Percentiles rank a stretch among this genome's conserved stretches.
phyloP scores from a whole-genome alignment of 2,888 invertebrate species.

The Allacma fusca region DNA sequence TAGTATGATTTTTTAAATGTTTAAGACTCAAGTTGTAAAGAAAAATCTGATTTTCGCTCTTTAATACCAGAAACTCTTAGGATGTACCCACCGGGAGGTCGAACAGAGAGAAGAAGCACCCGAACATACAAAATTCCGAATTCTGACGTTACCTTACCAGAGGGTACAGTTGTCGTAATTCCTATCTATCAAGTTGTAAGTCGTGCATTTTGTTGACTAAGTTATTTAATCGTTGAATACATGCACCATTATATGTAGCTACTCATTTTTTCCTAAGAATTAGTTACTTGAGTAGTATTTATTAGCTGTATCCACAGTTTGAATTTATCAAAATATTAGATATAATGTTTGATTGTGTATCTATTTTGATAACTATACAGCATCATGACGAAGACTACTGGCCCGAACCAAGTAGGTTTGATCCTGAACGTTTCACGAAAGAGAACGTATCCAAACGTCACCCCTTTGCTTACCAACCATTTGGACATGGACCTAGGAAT shows the following conservation, averaged over 20 bases:
- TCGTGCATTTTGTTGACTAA: no score
- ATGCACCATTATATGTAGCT: background rate
- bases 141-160: constrained; percentile 30
- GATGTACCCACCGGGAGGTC: constrained; percentile 35
- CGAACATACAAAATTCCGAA: constrained; percentile 39
- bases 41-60: no score
- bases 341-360: background rate
- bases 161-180: constrained; percentile 31
- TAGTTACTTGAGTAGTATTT: no score
- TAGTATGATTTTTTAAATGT: no score
- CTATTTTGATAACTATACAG: background rate
- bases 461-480: constrained; percentile 1
- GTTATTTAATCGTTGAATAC: no score
- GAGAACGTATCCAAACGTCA: background rate
- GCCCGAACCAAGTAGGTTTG: background rate
- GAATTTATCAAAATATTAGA: no score
- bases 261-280: background rate
- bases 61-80: constrained; percentile 43
- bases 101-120: constrained; percentile 35
- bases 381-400: background rate
- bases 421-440: constrained; percentile 8
- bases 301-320: no score
- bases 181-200: constrained; percentile 33
- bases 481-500: constrained; percentile 13
- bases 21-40: no score